A percentile compares a stretch with the other conserved stretches of the same genome.
Conservation (phyloP, 1,140 invertebrate species). For the Ylistrum balloti region DNA sequence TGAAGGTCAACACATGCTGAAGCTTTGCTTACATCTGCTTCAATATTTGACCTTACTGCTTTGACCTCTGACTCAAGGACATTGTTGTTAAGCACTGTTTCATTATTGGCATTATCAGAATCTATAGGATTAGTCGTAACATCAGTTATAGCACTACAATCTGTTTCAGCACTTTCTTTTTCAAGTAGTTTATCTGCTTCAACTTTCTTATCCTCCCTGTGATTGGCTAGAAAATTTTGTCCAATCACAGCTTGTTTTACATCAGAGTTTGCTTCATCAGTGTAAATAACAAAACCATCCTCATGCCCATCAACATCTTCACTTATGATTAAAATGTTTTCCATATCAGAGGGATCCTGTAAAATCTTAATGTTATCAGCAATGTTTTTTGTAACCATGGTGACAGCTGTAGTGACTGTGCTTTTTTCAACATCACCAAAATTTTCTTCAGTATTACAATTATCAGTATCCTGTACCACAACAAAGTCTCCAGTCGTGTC, state of each 20-base stretch:
- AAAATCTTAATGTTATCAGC: not conserved
- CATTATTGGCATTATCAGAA: not conserved
- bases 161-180: not conserved
- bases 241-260: not conserved
- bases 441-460: not conserved
- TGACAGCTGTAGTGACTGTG: not conserved
- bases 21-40: not conserved
- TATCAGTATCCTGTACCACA: not conserved
- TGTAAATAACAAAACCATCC: not conserved
- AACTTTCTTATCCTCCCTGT: not conserved
- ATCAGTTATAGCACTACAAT: not conserved
- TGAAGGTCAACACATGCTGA: not conserved
- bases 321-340: slow-evolving; percentile 8
- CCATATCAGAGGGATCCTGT: not conserved
- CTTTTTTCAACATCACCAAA: not conserved
- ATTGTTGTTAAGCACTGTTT: too few species aligned
- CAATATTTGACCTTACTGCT: not conserved
- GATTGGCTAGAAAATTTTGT: not conserved
- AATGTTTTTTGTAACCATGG: not conserved
- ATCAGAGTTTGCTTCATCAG: not conserved
- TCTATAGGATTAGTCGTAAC: not conserved
- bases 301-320: not conserved
- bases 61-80: not conserved
- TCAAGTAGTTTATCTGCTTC: not conserved
- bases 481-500: not conserved